A percentile compares a stretch with the other conserved stretches of the same genome.
phyloP scores from a whole-genome alignment of 1,140 invertebrate genomes.

The Marisa cornuarietis region DNA sequence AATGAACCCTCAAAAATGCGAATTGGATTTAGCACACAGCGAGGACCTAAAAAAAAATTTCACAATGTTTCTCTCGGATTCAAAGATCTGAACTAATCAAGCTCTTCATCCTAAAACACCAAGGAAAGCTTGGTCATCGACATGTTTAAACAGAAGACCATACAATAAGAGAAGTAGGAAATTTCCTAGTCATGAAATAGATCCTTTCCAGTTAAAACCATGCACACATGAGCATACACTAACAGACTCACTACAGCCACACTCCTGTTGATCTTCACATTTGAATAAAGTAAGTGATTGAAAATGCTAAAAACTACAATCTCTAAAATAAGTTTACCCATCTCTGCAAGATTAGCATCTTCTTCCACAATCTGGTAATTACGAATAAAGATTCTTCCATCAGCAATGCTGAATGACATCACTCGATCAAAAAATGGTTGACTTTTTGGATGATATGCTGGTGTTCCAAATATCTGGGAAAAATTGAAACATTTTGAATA shows the following conservation, averaged over 20 bases:
- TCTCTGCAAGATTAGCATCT: constrained; percentile 93
- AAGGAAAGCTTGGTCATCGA: too few relatives aligned
- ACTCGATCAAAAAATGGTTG: constrained; percentile 99
- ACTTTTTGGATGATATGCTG: constrained; percentile 96
- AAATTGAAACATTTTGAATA: background rate
- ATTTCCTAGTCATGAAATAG: too few relatives aligned
- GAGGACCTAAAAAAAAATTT: constrained; percentile 73
- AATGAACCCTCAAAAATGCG: constrained; percentile 95
- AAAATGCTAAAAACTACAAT: constrained; percentile 6
- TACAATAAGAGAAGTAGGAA: too few relatives aligned
- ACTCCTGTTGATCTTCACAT: too few relatives aligned
- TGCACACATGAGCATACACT: background rate
- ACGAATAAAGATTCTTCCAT: constrained; percentile 97
- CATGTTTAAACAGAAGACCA: too few relatives aligned
- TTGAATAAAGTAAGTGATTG: background rate
- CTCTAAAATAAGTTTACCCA: constrained; percentile 70
- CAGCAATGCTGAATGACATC: constrained; percentile 90
- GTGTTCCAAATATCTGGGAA: constrained; percentile 89
- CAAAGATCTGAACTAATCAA: too few relatives aligned
- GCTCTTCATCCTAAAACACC: too few relatives aligned
- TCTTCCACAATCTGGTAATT: constrained; percentile 98
- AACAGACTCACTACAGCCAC: background rate
- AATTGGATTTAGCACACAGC: constrained; percentile 96
- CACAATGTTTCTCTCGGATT: too few relatives aligned
- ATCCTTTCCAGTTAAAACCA: too few relatives aligned